Percentiles rank a stretch among this genome's conserved stretches.
Conservation (phyloP, 2,113 vertebrate species). For the Illadopsis cleaveri region DNA sequence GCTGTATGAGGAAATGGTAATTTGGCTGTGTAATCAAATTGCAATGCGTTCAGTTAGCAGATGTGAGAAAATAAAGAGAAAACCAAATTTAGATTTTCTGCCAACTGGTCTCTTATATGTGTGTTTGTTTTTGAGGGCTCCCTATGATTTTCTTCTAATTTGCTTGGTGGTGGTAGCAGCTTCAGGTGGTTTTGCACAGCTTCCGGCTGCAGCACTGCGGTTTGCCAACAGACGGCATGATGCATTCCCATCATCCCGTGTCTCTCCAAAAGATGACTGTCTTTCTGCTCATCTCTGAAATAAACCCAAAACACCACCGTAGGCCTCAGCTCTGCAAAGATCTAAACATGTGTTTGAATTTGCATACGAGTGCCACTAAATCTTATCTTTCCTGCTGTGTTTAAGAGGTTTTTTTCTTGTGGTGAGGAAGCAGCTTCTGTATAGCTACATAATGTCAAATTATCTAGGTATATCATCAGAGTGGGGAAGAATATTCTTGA, state of each 20-base stretch:
- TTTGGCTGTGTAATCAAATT: conserved; percentile 74
- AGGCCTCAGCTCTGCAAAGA: neutral
- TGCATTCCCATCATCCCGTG: neutral
- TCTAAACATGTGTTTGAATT: neutral
- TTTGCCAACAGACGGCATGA: conserved; percentile 65
- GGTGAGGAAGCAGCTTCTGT: neutral
- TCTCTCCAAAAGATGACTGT: neutral
- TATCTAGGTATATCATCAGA: neutral
- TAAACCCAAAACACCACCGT: neutral
- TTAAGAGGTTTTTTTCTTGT: neutral
- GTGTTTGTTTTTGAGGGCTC: conserved; percentile 65
- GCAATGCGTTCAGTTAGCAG: conserved; percentile 73
- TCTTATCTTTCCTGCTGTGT: neutral
- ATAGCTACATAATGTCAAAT: neutral
- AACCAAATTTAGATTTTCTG: conserved; percentile 37
- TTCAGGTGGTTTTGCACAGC: neutral
- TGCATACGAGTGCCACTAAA: neutral
- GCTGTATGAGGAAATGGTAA: conserved; percentile 47
- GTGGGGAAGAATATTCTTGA: neutral
- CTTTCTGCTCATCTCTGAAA: neutral
- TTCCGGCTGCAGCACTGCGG: conserved; percentile 14
- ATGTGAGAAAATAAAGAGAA: conserved; percentile 74
- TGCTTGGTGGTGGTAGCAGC: neutral
- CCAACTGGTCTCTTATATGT: conserved; percentile 63
- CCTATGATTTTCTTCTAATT: conserved; percentile 63